Evolutionary conservation across 2,888 invertebrate species (phyloP), one percentile per base, ranked within the genome.

Genomic region (Sericinus montela): DNA sequence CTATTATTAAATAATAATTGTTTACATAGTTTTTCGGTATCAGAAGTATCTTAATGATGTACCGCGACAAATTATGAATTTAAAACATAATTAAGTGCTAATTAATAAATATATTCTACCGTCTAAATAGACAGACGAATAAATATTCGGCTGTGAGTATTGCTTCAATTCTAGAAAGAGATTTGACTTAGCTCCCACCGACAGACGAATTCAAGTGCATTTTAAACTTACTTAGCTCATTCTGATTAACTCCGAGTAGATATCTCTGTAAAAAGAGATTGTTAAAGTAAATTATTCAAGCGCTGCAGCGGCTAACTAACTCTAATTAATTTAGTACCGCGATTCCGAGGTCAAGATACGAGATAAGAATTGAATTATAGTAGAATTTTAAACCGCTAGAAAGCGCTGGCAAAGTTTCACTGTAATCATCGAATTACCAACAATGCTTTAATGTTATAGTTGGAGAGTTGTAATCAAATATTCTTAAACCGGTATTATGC

Each of bases 271-370:
- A 57, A 60, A 67, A 63, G 65, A 65, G 65, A 61, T 65, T 63
- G 62, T 65, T 67, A 65, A 69, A 72, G 67, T 63, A 67, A 74
- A 70, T 76, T 69, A 76, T 58, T 62, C 60, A 65, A 52, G 52
- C 59, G 57, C 65, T 69, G 65, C 60, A 60, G 60, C 55, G 56
- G 58, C 60, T 56, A 63, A 63, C 65, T 63, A 61, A 57, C 53
- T 55, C 58, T 72, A 71, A 73, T 68, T 64, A 60, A 66, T 65
- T 72, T 70, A 70, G 60, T 58, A 53, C 53, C 38, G 44, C 57
- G 62, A 65, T 60, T 59, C 60, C 58, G 63, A 57, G 65, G 66
- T 66, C 62, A 59, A 64, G 72, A 72, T 72, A 65, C 59, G 51
- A 57, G 62, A 62, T 65, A 64, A 63, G 55, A 72, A 72, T 71